Evolutionary conservation across 2,113 vertebrate genomes (phyloP).

Genomic region (Oreotragus oreotragus): DNA sequence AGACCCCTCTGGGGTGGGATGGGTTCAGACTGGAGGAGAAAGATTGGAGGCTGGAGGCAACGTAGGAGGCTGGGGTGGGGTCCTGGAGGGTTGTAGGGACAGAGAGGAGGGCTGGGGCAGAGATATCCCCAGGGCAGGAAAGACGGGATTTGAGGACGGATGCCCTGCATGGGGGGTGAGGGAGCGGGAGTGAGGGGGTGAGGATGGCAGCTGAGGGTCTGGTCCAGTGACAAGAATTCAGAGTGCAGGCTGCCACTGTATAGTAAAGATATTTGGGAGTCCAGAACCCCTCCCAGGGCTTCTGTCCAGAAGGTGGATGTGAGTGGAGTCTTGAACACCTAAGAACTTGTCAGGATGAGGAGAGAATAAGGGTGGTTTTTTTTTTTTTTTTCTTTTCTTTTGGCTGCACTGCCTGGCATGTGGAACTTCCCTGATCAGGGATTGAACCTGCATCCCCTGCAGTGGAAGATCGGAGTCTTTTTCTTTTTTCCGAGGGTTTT

Average conservation of each 20-base stretch:
- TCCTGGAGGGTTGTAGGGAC: background rate
- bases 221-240: background rate
- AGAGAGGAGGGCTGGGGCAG: background rate
- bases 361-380: background rate
- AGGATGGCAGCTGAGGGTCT: background rate
- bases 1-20: background rate
- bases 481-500: background rate
- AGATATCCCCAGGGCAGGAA: background rate
- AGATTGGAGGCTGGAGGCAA: background rate
- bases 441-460: background rate
- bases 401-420: background rate
- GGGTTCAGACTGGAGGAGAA: background rate
- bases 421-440: background rate
- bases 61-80: background rate
- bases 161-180: background rate
- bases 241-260: background rate
- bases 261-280: background rate
- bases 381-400: background rate
- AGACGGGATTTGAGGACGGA: background rate
- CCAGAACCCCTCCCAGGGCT: background rate
- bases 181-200: background rate
- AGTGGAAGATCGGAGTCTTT: background rate
- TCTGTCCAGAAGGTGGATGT: background rate
- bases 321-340: background rate
- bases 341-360: background rate